phyloP scores from a whole-genome alignment of 2,113 vertebrate species.

The Crotalus helleri region DNA sequence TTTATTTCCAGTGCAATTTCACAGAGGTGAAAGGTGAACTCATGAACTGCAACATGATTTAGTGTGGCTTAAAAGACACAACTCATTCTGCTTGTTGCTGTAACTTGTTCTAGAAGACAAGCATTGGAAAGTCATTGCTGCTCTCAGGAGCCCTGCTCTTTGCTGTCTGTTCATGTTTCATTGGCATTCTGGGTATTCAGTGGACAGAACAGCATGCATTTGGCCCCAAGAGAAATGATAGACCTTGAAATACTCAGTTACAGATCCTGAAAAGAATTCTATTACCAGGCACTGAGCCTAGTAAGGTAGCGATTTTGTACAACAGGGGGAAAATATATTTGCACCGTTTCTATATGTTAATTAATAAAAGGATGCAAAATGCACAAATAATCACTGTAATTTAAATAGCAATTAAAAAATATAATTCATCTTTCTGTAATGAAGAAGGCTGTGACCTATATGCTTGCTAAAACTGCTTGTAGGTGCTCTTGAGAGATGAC shows the following conservation, averaged over 20 bases:
- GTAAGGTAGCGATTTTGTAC: no score
- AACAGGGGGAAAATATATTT: not conserved
- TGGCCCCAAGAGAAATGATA: not conserved
- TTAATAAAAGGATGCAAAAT: not conserved
- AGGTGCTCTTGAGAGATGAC: no score
- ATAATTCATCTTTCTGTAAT: not conserved
- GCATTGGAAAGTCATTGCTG: constrained; percentile 20
- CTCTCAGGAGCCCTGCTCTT: constrained; percentile 23
- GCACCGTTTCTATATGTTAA: not conserved
- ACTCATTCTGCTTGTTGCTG: constrained; percentile 50
- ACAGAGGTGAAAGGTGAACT: constrained; percentile 55
- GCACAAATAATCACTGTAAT: not conserved
- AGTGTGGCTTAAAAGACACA: constrained; percentile 54
- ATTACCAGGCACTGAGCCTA: not conserved
- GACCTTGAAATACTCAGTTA: not conserved
- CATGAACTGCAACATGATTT: constrained; percentile 51
- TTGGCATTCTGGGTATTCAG: not conserved
- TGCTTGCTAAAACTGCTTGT: not conserved
- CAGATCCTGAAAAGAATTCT: not conserved
- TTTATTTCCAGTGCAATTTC: constrained; percentile 58
- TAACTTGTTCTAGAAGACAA: constrained; percentile 37
- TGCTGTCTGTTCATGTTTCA: constrained; percentile 36
- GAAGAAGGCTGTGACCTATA: not conserved
- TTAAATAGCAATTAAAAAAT: not conserved
- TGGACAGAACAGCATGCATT: not conserved